Evolutionary conservation across 2,888 invertebrate genomes (phyloP).

Genomic region (Boloria selene): DNA sequence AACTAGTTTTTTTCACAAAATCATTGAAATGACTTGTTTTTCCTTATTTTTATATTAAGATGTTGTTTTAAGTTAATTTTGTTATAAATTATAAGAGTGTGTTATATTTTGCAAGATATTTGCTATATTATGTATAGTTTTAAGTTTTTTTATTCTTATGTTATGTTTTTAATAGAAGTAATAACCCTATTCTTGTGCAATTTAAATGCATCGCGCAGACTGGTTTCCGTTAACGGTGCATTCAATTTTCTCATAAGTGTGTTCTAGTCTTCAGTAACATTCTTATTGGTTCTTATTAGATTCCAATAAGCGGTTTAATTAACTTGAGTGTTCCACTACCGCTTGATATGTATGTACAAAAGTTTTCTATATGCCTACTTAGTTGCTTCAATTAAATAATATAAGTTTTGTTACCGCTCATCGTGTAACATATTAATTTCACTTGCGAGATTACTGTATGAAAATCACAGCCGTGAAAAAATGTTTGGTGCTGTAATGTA

Average conservation of each 20-base stretch:
- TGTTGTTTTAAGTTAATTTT: not conserved
- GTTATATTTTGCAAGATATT: not conserved
- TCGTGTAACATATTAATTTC: not conserved
- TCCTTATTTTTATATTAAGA: no score
- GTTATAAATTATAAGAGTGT: not conserved
- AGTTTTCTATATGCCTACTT: no score
- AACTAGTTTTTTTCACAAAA: no score
- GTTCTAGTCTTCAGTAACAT: not conserved
- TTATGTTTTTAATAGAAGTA: not conserved
- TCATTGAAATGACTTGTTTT: no score
- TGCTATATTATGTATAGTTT: not conserved
- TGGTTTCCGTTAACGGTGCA: conserved; percentile 17
- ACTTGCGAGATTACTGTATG: not conserved
- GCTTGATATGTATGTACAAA: no score
- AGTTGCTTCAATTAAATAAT: no score
- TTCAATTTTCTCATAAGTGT: conserved; percentile 8
- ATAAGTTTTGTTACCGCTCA: no score
- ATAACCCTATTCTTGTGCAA: conserved; percentile 1
- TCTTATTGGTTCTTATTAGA: conserved; percentile 4
- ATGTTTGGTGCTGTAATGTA: not conserved
- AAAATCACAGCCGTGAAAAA: conserved; percentile 1
- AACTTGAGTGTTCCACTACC: not conserved
- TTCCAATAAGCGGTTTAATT: not conserved
- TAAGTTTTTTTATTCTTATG: not conserved
- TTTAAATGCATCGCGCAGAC: conserved; percentile 4